These are phyloP conservation scores for Taphrorychus bicolor DNA, from an alignment of 2,888 invertebrate genomes.

Conservation along the genomic window DNA sequence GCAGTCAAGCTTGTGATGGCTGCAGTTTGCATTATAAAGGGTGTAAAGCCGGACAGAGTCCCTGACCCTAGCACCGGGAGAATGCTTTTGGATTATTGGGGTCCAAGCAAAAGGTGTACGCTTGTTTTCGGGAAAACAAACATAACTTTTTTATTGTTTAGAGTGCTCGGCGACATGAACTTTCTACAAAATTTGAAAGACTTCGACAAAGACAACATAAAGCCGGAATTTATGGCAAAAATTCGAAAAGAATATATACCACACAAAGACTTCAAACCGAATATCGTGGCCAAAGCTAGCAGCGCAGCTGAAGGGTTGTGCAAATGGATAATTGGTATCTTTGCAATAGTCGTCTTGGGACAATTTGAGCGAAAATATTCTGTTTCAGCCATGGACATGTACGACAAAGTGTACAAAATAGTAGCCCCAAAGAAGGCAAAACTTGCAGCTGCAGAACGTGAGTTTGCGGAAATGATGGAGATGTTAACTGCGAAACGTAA, in stretches of 20 bases:
- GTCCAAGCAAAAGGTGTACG: constrained; percentile 85
- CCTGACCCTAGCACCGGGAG: constrained; percentile 74
- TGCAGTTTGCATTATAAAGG: constrained; percentile 89
- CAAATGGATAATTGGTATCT: constrained; percentile 82
- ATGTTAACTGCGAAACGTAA: constrained; percentile 84
- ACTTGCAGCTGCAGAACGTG: constrained; percentile 79
- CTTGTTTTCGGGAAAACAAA: constrained; percentile 47
- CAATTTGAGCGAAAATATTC: background rate
- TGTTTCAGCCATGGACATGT: constrained; percentile 87
- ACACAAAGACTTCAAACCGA: constrained; percentile 80
- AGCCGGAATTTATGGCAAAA: constrained; percentile 73
- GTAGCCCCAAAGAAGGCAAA: constrained; percentile 88
- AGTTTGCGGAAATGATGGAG: constrained; percentile 83
- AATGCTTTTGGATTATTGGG: constrained; percentile 83
- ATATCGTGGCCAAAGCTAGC: constrained; percentile 85
- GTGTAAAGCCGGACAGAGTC: constrained; percentile 77
- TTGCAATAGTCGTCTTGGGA: too few species aligned
- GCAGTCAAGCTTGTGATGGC: constrained; percentile 86
- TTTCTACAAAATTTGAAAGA: constrained; percentile 78
- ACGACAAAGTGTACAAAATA: constrained; percentile 78
- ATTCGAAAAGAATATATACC: constrained; percentile 78
- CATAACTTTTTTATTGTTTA: too few species aligned
- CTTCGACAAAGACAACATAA: constrained; percentile 87
- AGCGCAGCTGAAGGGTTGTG: constrained; percentile 93
- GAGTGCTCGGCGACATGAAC: constrained; percentile 78